Base-by-base conservation (phyloP, 2,888 invertebrate species). In the Eupithecia inturbata region DNA sequence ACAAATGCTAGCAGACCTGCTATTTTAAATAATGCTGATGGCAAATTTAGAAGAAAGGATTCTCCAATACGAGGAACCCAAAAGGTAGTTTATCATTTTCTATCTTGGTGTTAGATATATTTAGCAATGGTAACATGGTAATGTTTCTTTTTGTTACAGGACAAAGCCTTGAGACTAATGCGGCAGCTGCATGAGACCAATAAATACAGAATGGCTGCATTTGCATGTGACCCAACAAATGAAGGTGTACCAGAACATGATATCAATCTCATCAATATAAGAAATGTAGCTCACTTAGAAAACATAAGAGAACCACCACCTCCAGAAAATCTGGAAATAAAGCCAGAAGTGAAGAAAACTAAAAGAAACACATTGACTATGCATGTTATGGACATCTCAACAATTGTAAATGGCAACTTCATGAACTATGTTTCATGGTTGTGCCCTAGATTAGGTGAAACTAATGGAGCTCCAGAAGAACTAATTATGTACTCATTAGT, bases 401-500 rank as follows among this genome's bases (percentile, higher is more conserved):
- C 96, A 81, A 96, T 96, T 78, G 86, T 97, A 76, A 91, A 95
- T 82, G 95, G 95, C 28, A 95, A 96, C 74, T 95, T 95, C 72
- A 94, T 94, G 28, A 97, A 97, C 64, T 94, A 95, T 85, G 96
- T 96, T 6, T 95, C 95, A 39, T 97, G 97, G 97, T 89, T 97
- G 77, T 96, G 96, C 76, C 95, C 96, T 79, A 96, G 97, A 82
- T 95, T 96, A 77, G 96, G 95, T 26, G 95, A 96, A 83, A 95
- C 96, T 81, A 93, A 92, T 74, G 96, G 96, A 63, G 96, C 96
- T 39, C 98, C 99, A 0, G 98, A 98, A 87, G 98, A 99, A 87
- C 96, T 98, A 68, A 97, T 99, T 80, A 95, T 99, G 84, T 99
- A 99, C 88, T 97, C 98, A 45, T 95, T 99, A 82, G 97, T 98